Conservation (phyloP, 2,797 vertebrate species). For the Bradypodion pumilum region DNA sequence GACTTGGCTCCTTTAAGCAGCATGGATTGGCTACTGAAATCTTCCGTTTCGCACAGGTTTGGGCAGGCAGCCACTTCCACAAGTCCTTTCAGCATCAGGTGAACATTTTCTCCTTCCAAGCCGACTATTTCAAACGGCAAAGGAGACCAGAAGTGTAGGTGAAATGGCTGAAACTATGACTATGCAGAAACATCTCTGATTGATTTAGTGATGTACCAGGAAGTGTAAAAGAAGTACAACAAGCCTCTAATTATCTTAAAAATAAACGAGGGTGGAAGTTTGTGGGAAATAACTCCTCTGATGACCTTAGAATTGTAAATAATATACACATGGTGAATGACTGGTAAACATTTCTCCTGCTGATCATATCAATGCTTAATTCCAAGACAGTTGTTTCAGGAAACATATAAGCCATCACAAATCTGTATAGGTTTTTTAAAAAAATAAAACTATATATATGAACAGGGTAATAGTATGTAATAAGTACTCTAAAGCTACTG, state of each 20-base stretch:
- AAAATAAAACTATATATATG: not conserved
- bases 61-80: not conserved
- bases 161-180: not conserved
- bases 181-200: not conserved
- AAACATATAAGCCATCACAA: not conserved
- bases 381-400: slow-evolving; percentile 11
- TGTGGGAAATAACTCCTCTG: not conserved
- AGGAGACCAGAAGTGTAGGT: not conserved
- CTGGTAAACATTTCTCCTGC: not conserved
- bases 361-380: slow-evolving; percentile 1
- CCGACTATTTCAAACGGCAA: not conserved
- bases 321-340: not conserved
- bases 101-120: not conserved
- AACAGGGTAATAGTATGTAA: not conserved
- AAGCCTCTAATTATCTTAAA: not conserved
- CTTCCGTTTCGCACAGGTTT: not conserved
- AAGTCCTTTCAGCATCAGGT: not conserved
- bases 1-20: not conserved
- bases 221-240: not conserved
- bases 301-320: not conserved
- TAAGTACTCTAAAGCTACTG: not conserved
- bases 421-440: not conserved
- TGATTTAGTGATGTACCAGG: not conserved
- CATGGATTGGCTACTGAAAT: not conserved
- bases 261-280: not conserved